A percentile compares a stretch with the other conserved stretches of the same genome.
phyloP scores from a whole-genome alignment of 1,140 invertebrate species.

The Bombus impatiens region DNA sequence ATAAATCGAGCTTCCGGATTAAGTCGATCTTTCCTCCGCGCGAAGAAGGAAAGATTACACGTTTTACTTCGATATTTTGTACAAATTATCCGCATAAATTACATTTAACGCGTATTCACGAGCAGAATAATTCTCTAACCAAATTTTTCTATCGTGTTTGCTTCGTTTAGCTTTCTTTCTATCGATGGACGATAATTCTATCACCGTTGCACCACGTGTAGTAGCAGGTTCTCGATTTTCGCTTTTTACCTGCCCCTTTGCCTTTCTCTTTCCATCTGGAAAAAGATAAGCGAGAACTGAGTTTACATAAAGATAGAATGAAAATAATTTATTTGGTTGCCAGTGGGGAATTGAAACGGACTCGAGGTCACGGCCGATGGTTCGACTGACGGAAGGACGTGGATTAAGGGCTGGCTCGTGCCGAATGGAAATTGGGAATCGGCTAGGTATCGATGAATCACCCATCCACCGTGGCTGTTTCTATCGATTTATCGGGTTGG shows the following conservation, averaged over 20 bases:
- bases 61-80: background rate
- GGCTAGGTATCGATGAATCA: slow-evolving; percentile 72
- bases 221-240: background rate
- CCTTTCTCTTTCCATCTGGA: background rate
- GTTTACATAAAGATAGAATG: slow-evolving; percentile 67
- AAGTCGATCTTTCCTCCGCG: background rate
- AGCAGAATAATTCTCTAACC: no score
- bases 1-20: background rate
- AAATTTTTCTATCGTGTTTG: background rate
- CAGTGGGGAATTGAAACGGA: slow-evolving; percentile 72
- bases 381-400: slow-evolving; percentile 69
- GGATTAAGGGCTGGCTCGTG: slow-evolving; percentile 73
- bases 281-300: background rate
- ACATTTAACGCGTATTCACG: background rate
- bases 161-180: background rate
- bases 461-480: slow-evolving; percentile 51
- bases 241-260: background rate
- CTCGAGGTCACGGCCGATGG: slow-evolving; percentile 75
- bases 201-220: background rate
- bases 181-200: background rate
- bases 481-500: slow-evolving; percentile 75
- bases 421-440: slow-evolving; percentile 76
- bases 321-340: slow-evolving; percentile 76
- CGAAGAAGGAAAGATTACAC: background rate
- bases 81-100: background rate